Percentiles rank a stretch among this genome's conserved stretches.
phyloP scores from a whole-genome alignment of 2,113 vertebrate genomes.

The Paradisaea rubra region DNA sequence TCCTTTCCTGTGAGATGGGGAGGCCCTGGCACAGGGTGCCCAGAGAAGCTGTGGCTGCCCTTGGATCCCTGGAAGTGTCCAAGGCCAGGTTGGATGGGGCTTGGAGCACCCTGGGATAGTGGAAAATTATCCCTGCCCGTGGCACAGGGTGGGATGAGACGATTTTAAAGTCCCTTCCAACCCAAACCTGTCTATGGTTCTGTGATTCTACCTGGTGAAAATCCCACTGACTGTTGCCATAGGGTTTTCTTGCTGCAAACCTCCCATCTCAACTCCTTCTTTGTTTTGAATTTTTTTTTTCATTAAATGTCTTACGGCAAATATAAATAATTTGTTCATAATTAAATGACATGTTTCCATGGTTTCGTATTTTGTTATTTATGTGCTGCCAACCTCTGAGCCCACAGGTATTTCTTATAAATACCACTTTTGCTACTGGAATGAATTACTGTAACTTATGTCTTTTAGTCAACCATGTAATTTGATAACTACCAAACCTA shows the following conservation, averaged over 20 bases:
- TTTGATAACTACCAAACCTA: background rate
- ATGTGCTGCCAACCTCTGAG: background rate
- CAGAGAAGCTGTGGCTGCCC: background rate
- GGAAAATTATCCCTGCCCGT: background rate
- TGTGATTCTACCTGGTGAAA: background rate
- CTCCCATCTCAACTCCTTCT: background rate
- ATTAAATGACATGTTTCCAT: background rate
- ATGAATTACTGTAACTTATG: background rate
- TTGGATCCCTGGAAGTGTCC: background rate
- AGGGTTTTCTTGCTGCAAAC: background rate
- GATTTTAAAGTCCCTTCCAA: background rate
- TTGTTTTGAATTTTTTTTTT: background rate
- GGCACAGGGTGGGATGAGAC: background rate
- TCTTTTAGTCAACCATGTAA: background rate
- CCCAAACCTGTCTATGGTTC: background rate
- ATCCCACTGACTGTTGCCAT: background rate
- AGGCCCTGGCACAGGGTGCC: background rate
- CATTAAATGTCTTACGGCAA: background rate
- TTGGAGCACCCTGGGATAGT: background rate
- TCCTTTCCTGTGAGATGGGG: background rate
- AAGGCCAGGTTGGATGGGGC: background rate
- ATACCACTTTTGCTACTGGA: background rate
- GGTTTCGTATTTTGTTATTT: background rate
- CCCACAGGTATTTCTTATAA: background rate
- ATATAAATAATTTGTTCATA: background rate